A percentile compares a stretch with the other conserved stretches of the same genome.
These are phyloP conservation scores for Macaca mulatta DNA, from an alignment of 2,113 vertebrate species.

Conservation along the genomic window DNA sequence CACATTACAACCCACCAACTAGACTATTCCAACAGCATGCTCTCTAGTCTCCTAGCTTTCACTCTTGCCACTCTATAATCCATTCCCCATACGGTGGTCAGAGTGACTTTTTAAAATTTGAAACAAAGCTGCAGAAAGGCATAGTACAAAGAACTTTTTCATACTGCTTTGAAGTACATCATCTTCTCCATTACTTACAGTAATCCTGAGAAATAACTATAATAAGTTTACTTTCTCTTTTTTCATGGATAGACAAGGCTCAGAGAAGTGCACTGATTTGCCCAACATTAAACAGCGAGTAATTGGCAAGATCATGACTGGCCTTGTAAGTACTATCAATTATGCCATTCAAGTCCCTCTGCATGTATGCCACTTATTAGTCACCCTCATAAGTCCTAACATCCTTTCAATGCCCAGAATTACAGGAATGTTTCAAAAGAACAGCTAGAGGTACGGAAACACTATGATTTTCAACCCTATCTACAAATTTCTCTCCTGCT, in stretches of 20 bases:
- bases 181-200: neutral
- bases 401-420: slow-evolving; percentile 15
- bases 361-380: neutral
- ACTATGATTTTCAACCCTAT: neutral
- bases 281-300: neutral
- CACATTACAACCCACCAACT: neutral
- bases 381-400: neutral
- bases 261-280: neutral
- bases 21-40: neutral
- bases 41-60: neutral
- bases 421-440: slow-evolving; percentile 6
- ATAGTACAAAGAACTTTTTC: neutral
- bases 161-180: neutral
- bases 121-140: neutral
- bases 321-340: neutral
- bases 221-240: neutral
- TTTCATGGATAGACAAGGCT: neutral
- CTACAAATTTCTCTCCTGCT: neutral
- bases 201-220: neutral
- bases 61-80: neutral
- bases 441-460: neutral
- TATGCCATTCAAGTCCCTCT: neutral
- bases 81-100: neutral
- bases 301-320: neutral
- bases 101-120: neutral